Evolutionary conservation across 2,113 vertebrate genomes (phyloP), one percentile per base, ranked within the genome.

Genomic region (Boleophthalmus pectinirostris): DNA sequence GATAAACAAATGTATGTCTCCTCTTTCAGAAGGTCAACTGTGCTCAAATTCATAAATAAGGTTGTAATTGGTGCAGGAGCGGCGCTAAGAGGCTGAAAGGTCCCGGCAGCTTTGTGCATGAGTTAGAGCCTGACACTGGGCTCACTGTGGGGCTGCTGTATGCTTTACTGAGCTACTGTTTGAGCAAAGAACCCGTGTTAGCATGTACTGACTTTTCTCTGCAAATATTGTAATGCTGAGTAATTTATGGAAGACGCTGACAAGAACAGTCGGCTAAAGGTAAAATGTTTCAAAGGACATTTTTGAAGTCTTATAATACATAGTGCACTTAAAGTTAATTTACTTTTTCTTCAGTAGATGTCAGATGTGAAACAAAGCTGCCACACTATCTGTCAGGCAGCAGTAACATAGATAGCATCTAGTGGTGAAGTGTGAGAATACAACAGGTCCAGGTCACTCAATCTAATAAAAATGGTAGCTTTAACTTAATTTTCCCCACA

Each of bases 1-100:
- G 88, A 88, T 77, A 90, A 90, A 90, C 83, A 78, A 86, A 92
- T 90, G 82, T 88, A 89, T 61, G 83, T 85, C 85, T 84, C 77
- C 80, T 73, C 71, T 57, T 74, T 57, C 80, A 88, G 91, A 92
- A 92, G 91, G 90, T 92, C 90, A 90, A 80, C 78, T 75, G 82
- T 81, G 84, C 83, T 86, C 85, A 82, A 79, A 89, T 89, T 88
- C 88, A 92, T 90, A 92, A 93, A 91, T 90, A 92, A 90, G 87
- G 74, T 77, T 49, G 84, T 91, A 87, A 91, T 87, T 86, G 87
- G 85, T 78, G 81, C 77, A 77, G 69, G 74, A 82, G 81, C 72
- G 21, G 51, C 77, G 66, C 33, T 64, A 63, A 72, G 38, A 67
- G 66, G 69, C 82, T 75, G 77, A 76, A 82, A 89, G 79, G 72